Conservation (phyloP, 2,113 vertebrate genomes). For the Salvelinus fontinalis region DNA sequence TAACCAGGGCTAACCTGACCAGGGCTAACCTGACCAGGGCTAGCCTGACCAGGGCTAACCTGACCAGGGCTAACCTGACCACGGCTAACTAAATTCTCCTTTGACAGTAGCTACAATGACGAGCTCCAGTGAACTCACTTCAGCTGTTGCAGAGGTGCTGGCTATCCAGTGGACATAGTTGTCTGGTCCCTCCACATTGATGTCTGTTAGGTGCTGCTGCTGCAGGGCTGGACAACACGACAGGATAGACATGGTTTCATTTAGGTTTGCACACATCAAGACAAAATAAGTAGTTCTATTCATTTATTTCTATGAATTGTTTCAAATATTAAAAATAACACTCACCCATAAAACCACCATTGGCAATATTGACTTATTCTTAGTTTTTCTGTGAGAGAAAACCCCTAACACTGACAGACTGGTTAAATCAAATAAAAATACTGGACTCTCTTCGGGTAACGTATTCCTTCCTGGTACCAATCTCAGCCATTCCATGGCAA, state of each 20-base stretch:
- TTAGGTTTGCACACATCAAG: neutral
- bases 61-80: too few relatives aligned
- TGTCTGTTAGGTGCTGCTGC: constrained; percentile 96
- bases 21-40: too few relatives aligned
- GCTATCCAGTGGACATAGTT: constrained; percentile 97
- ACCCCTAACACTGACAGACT: neutral
- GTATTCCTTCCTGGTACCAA: neutral
- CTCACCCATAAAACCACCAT: constrained; percentile 99
- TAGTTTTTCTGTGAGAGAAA: constrained; percentile 90
- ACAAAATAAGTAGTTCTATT: neutral
- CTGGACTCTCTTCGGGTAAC: neutral
- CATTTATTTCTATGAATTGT: too few relatives aligned
- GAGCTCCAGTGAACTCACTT: constrained; percentile 77
- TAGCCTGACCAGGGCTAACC: too few relatives aligned
- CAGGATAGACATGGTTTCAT: neutral
- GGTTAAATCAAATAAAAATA: too few relatives aligned
- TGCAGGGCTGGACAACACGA: constrained; percentile 82
- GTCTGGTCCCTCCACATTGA: constrained; percentile 94
- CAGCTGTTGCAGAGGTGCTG: constrained; percentile 91
- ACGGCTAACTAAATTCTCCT: neutral
- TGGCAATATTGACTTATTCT: constrained; percentile 97
- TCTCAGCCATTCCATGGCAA: neutral
- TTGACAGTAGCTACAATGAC: neutral
- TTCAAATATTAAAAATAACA: neutral
- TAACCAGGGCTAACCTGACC: too few relatives aligned